A percentile compares a stretch with the other conserved stretches of the same genome.
phyloP scores from a whole-genome alignment of 2,797 vertebrate species.

The Leucoraja ocellata region DNA sequence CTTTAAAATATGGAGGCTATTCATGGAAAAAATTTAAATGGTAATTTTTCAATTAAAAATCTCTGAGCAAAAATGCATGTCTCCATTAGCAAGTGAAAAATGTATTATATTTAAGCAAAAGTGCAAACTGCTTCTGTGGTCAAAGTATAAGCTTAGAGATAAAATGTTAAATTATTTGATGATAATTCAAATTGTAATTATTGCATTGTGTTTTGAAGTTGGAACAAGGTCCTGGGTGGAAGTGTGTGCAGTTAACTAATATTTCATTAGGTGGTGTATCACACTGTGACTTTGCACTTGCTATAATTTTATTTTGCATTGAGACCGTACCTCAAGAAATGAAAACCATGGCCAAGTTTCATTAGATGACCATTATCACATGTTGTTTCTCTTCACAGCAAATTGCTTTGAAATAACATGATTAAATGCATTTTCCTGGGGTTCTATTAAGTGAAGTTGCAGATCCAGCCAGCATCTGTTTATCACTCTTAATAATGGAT shows the following conservation, averaged over 20 bases:
- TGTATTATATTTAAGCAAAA: not conserved
- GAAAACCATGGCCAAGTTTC: not conserved
- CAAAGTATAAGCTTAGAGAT: not conserved
- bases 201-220: not conserved
- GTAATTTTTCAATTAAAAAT: not conserved
- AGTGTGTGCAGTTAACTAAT: not conserved
- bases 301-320: not conserved
- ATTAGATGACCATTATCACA: not conserved
- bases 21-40: not conserved
- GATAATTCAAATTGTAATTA: not conserved
- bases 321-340: not conserved
- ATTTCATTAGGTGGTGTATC: not conserved
- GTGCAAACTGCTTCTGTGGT: not conserved
- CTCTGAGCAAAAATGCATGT: not conserved
- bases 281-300: not conserved
- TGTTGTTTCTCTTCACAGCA: not conserved
- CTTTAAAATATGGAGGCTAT: not conserved
- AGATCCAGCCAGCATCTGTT: not conserved
- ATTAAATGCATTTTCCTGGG: not conserved
- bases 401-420: conserved; percentile 9
- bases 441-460: not conserved
- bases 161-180: not conserved
- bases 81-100: not conserved
- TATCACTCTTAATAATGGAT: conserved; percentile 26
- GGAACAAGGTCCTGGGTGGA: not conserved